Conservation (phyloP, 2,797 vertebrate species). For the Hipposideros larvatus region DNA sequence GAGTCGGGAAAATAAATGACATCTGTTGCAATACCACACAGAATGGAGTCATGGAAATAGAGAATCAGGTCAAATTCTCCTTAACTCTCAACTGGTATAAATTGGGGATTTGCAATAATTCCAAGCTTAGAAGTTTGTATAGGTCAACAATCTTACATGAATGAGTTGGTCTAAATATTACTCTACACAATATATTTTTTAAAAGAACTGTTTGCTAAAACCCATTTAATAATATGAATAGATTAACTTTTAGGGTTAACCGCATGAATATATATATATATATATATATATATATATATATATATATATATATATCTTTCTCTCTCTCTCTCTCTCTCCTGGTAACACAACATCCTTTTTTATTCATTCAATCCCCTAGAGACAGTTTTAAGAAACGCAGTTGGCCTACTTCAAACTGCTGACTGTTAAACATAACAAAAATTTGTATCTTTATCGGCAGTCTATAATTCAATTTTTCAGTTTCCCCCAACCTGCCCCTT, state of each 20-base stretch:
- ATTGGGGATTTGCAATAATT: background rate
- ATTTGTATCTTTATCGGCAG: background rate
- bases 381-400: background rate
- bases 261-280: too few relatives aligned
- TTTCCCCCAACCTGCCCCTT: background rate
- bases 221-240: background rate
- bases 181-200: background rate
- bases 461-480: background rate
- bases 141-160: background rate
- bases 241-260: background rate
- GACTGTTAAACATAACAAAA: slow-evolving; percentile 19
- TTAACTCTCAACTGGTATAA: background rate
- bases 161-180: background rate
- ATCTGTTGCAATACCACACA: background rate
- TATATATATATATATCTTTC: too few relatives aligned
- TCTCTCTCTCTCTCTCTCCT: too few relatives aligned
- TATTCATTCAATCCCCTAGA: background rate
- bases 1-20: background rate
- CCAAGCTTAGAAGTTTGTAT: background rate
- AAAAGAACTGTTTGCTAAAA: slow-evolving; percentile 1
- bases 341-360: background rate
- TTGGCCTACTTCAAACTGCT: background rate
- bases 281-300: too few relatives aligned
- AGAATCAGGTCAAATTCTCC: background rate
- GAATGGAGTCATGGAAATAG: background rate